These are phyloP conservation scores for Propithecus perrieri DNA, from an alignment of 2,797 vertebrate species.

Conservation along the genomic window DNA sequence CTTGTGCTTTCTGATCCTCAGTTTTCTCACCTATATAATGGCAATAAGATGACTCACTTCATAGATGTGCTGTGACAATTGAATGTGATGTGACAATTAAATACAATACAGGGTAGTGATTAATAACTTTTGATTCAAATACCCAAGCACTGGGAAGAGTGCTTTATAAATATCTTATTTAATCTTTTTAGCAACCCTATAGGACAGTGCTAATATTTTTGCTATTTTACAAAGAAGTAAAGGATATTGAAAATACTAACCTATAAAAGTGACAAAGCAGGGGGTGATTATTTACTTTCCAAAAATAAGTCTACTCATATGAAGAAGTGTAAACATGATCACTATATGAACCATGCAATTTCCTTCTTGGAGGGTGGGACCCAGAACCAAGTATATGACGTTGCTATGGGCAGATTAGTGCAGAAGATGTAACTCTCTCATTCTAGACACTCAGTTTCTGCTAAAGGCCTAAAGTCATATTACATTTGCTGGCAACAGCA, in stretches of 20 bases:
- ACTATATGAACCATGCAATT: background rate
- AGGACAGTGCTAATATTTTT: background rate
- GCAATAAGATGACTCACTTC: background rate
- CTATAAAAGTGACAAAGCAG: background rate
- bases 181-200: background rate
- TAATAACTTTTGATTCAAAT: background rate
- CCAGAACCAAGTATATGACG: background rate
- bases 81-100: background rate
- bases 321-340: background rate
- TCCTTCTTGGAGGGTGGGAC: background rate
- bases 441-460: background rate
- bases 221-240: background rate
- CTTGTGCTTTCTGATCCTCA: background rate
- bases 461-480: background rate
- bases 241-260: background rate
- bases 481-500: background rate
- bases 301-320: background rate
- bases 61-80: background rate
- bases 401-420: background rate
- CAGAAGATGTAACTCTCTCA: background rate
- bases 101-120: background rate
- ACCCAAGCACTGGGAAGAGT: background rate
- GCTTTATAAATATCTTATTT: background rate
- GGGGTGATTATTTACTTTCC: background rate
- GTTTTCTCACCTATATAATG: background rate